These are phyloP conservation scores for Acholoe squamosa DNA, from an alignment of 2,888 invertebrate genomes.

Conservation along the genomic window DNA sequence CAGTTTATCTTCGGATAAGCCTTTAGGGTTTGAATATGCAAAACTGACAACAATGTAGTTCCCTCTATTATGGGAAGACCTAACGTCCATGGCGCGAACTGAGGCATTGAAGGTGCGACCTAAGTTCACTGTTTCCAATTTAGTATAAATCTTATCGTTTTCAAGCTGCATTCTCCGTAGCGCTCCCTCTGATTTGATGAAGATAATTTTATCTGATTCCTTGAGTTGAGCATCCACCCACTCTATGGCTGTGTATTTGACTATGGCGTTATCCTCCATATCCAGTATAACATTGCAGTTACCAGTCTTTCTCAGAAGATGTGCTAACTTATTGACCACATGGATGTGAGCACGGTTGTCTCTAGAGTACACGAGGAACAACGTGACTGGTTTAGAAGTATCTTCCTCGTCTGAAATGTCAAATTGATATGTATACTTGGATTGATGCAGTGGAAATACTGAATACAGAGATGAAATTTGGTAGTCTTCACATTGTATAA, in stretches of 20 bases:
- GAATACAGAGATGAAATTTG: too few species aligned
- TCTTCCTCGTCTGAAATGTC: neutral
- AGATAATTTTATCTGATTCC: neutral
- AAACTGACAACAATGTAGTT: neutral
- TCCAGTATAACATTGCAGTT: neutral
- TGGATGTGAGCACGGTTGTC: neutral
- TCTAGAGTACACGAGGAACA: neutral
- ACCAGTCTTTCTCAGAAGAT: neutral
- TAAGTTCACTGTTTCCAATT: neutral
- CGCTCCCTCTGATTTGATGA: conserved; percentile 6
- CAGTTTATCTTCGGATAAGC: neutral
- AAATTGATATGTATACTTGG: too few species aligned
- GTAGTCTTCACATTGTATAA: too few species aligned
- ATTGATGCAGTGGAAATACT: too few species aligned
- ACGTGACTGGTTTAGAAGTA: neutral
- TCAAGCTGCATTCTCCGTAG: neutral
- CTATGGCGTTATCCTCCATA: neutral
- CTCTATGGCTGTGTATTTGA: neutral
- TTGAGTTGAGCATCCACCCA: neutral
- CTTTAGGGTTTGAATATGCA: neutral
- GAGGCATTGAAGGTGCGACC: neutral
- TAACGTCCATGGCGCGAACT: neutral
- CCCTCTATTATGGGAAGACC: neutral
- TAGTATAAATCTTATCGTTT: neutral
- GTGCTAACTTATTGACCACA: neutral